Base-by-base conservation (phyloP, 2,888 invertebrate genomes). In the Eurois occulta region DNA sequence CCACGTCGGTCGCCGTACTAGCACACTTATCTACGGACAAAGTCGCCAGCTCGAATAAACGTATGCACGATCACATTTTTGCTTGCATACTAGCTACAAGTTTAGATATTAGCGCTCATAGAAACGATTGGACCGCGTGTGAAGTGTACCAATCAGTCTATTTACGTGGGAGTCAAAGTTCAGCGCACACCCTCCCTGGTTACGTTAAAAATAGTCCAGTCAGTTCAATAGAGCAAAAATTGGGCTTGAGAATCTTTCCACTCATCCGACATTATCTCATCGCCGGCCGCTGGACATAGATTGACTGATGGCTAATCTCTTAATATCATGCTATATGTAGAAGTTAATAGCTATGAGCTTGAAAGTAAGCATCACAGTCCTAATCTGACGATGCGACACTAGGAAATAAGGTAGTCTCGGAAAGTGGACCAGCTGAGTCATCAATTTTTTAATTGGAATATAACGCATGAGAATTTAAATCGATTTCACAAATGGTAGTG, bases 91-190 rank as follows among this genome's bases (percentile, higher is more conserved):
- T 75, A 48, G 58, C 67, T 43, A 69, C 75, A 55, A 75, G 8
- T 69, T 80, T 69, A 72, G 67, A 77, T 75, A 73, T 72, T 68
- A 78, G 46, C 60, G 75, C 72, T 79, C 75, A 79, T 52, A 77
- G 75, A 77, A 83, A 84, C 86, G 85, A 87, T 86, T 84, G 87
- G 78, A 66, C 77, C 78, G 81, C 81, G 83, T 88, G 87, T 86
- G 86, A 86, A 87, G 80, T 71, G 84, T 84, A 82, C 88, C 86
- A 88, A 89, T 90, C 86, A 90, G 89, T 92, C 90, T 93, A 92
- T 92, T 93, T 90, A 90, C 90, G 92, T 92, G 90, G 91, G 91
- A 92, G 94, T 93, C 93, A 92, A 92, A 94, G 94, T 93, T 94
- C 94, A 94, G 82, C 87, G 91, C 90, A 90, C 90, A 92, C 90